phyloP scores from a whole-genome alignment of 2,888 invertebrate genomes.

The Parnassius orleans region DNA sequence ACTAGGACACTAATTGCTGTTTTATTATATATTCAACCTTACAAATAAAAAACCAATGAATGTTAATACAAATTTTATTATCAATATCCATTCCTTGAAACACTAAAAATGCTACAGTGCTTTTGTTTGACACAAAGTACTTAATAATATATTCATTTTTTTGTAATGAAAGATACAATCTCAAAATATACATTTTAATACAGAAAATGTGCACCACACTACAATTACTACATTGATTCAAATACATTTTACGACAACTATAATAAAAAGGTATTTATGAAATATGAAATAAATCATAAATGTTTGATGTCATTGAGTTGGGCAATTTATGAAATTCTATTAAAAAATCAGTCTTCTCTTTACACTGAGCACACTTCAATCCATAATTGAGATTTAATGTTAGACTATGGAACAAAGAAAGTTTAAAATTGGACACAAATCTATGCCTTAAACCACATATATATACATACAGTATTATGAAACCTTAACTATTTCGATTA shows the following conservation, averaged over 20 bases:
- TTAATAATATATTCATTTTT: constrained; percentile 2
- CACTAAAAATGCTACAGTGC: constrained; percentile 44
- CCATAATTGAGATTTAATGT: too few species aligned
- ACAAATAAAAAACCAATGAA: constrained; percentile 32
- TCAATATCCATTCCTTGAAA: constrained; percentile 58
- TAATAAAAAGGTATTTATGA: constrained; percentile 27
- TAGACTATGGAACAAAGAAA: too few species aligned
- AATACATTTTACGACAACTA: constrained; percentile 16
- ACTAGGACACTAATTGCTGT: constrained; percentile 67
- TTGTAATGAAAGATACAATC: constrained; percentile 1
- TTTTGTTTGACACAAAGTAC: constrained; percentile 15
- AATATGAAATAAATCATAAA: constrained; percentile 35
- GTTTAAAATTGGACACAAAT: too few species aligned
- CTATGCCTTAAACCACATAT: not conserved
- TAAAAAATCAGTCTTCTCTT: constrained; percentile 74
- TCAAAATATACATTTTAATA: constrained; percentile 9
- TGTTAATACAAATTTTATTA: constrained; percentile 59
- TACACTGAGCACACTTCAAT: constrained; percentile 62
- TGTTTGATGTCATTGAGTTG: constrained; percentile 46
- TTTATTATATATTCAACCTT: constrained; percentile 51
- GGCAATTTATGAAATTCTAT: constrained; percentile 46
- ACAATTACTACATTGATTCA: constrained; percentile 15
- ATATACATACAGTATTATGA: not conserved
- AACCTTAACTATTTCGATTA: too few species aligned
- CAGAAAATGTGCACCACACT: constrained; percentile 20